Base-by-base conservation (phyloP, 2,797 vertebrate species). In the Anguilla pacifica region DNA sequence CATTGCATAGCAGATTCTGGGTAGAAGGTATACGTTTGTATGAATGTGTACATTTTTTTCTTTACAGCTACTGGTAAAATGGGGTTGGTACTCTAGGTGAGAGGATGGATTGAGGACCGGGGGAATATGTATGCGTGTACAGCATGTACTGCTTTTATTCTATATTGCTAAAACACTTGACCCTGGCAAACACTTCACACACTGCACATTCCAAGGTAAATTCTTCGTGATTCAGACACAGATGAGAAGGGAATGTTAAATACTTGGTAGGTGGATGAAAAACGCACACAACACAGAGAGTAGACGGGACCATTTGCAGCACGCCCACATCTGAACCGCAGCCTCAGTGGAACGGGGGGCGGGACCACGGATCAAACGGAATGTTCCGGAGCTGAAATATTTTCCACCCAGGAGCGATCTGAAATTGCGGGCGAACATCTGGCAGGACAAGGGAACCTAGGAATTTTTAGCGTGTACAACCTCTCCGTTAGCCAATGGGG, bases 401-500 rank as follows among this genome's bases (percentile, higher is more conserved):
- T 51, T 82, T 82, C 43, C 79, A 51, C 43, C 19, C 43, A 82
- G 19, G 39, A 82, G 46, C 51, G 43, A 49, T 82, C 79, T 51
- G 79, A 51, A 22, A 81, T 49, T 49, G 22, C 77, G 39, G 6
- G 35, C 9, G 11, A 81, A 81, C 49, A 84, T 46, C 49, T 84
- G 72, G 72, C 7, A 85, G 57, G 25, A 67, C 5, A 35, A 64
- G 39, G 31, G 39, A 39, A 67, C 31, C 15, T 59, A 35, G 35
- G 59, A 59, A 35, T 59, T 55, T 84, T 84, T 84, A 57, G 46
- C 28, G 59, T 57, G 83, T 35, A 31, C 83, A 84, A 15, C 83
- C 53, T 31, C n/a, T 19, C 83, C 15, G 6, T 84, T 81, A 81
- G 55, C 53, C 28, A 13, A 59, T 67, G 57, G 35, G 84, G 84